Percentiles rank a stretch among this genome's conserved stretches.
Evolutionary conservation across 1,140 invertebrate species (phyloP).

Genomic region (Drosophila pseudoobscura): DNA sequence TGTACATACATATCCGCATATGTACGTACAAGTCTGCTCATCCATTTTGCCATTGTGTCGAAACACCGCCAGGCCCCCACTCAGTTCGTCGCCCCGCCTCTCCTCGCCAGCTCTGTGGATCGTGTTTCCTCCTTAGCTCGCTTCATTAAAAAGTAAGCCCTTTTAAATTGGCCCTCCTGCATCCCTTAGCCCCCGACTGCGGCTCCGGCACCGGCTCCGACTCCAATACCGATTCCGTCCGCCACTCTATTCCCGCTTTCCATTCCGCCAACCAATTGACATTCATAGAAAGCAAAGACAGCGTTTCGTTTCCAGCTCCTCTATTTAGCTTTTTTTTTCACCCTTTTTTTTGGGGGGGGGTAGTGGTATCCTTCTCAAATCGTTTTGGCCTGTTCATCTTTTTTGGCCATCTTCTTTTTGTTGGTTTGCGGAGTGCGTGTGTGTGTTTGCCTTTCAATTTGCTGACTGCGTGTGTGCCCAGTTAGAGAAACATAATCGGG

Average conservation of each 20-base stretch:
- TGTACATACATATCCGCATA: too few species aligned
- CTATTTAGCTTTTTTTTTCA: conserved; percentile 5
- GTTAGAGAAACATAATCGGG: conserved; percentile 70
- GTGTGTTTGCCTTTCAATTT: conserved; percentile 69
- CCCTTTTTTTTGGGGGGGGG: conserved; percentile 19
- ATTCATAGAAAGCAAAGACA: conserved; percentile 61
- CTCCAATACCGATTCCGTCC: background rate
- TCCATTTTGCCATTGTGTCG: conserved; percentile 33
- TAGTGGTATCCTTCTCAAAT: conserved; percentile 44
- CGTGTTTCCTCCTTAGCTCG: conserved; percentile 45
- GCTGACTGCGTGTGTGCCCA: conserved; percentile 64
- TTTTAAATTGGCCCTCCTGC: conserved; percentile 69
- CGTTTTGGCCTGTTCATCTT: conserved; percentile 53
- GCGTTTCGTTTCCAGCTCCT: conserved; percentile 27
- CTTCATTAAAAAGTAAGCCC: conserved; percentile 79
- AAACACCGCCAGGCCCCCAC: background rate
- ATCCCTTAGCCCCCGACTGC: background rate
- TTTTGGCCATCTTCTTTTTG: conserved; percentile 13
- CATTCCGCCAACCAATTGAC: conserved; percentile 61
- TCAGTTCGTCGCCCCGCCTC: background rate
- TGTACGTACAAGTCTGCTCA: conserved; percentile 12
- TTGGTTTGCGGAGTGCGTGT: conserved; percentile 6
- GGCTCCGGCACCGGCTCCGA: too few species aligned
- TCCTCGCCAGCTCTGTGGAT: conserved; percentile 17
- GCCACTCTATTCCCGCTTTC: conserved; percentile 6